phyloP scores from a whole-genome alignment of 2,797 vertebrate genomes.

The Helarctos malayanus region DNA sequence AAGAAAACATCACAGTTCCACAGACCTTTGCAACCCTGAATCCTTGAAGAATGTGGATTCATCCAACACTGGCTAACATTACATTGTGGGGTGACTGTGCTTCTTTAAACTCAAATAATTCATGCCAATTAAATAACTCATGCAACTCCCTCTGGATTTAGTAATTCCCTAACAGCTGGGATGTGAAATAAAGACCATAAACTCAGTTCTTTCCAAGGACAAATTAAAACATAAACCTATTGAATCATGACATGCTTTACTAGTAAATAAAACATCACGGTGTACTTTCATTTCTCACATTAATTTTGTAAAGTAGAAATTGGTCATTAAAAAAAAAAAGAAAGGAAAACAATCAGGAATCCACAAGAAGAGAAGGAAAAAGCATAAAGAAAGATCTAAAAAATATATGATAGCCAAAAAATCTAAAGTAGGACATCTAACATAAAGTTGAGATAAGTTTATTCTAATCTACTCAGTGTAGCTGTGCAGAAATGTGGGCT shows the following conservation, averaged over 20 bases:
- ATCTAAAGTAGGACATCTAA: not conserved
- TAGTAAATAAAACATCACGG: not conserved
- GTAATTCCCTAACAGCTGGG: conserved; percentile 48
- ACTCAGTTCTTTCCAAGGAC: conserved; percentile 45
- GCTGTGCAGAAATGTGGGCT: not conserved
- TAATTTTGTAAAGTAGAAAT: conserved; percentile 22
- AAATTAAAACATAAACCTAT: conserved; percentile 40
- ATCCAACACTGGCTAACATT: not conserved
- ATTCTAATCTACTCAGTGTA: not conserved
- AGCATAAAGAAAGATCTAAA: not conserved
- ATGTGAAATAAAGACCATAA: conserved; percentile 57
- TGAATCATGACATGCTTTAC: not conserved
- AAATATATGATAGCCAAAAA: not conserved
- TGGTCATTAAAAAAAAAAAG: not conserved
- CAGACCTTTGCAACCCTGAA: not conserved
- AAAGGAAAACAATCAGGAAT: not conserved
- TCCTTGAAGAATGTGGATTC: not conserved
- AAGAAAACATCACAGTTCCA: not conserved
- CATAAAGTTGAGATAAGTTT: not conserved
- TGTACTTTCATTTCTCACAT: not conserved
- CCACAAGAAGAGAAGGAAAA: not conserved
- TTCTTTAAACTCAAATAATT: not conserved
- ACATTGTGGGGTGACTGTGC: not conserved
- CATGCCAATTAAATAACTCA: not conserved
- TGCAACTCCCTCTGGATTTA: not conserved